These are phyloP conservation scores for Drosophila acutilabella DNA, from an alignment of 2,888 invertebrate species.

Conservation along the genomic window DNA sequence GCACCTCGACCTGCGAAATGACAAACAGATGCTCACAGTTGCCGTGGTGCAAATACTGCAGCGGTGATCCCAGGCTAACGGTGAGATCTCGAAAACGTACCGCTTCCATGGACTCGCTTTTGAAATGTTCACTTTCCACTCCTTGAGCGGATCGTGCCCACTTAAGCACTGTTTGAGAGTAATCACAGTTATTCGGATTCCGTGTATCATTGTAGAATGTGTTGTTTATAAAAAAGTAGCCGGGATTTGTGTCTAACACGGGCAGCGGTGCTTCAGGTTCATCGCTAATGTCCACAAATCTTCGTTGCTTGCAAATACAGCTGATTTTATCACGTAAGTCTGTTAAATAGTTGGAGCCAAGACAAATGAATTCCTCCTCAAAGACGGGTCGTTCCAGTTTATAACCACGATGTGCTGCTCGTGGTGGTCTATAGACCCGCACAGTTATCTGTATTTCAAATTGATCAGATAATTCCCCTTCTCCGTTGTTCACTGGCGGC, in stretches of 20 bases:
- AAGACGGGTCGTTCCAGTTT: slow-evolving; percentile 84
- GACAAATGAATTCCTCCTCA: slow-evolving; percentile 87
- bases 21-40: slow-evolving; percentile 95
- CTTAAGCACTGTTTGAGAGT: slow-evolving; percentile 88
- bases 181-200: slow-evolving; percentile 87
- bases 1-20: slow-evolving; percentile 90
- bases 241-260: slow-evolving; percentile 84
- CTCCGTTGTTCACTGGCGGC: slow-evolving; percentile 7
- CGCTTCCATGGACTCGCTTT: slow-evolving; percentile 87
- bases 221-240: slow-evolving; percentile 91
- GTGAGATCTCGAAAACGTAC: slow-evolving; percentile 86
- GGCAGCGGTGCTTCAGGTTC: slow-evolving; percentile 82
- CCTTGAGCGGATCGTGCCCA: slow-evolving; percentile 86
- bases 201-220: slow-evolving; percentile 92
- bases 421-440: slow-evolving; percentile 86
- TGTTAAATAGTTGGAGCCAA: slow-evolving; percentile 89
- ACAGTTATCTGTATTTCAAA: slow-evolving; percentile 85
- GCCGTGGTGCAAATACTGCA: slow-evolving; percentile 94
- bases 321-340: slow-evolving; percentile 90
- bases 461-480: neutral
- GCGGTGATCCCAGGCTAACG: slow-evolving; percentile 88
- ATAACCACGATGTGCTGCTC: slow-evolving; percentile 77
- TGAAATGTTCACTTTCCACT: slow-evolving; percentile 83
- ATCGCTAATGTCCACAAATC: slow-evolving; percentile 87
- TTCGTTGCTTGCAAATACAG: slow-evolving; percentile 90